Conservation (phyloP, 2,113 vertebrate species). For the Copsychus sechellarum region DNA sequence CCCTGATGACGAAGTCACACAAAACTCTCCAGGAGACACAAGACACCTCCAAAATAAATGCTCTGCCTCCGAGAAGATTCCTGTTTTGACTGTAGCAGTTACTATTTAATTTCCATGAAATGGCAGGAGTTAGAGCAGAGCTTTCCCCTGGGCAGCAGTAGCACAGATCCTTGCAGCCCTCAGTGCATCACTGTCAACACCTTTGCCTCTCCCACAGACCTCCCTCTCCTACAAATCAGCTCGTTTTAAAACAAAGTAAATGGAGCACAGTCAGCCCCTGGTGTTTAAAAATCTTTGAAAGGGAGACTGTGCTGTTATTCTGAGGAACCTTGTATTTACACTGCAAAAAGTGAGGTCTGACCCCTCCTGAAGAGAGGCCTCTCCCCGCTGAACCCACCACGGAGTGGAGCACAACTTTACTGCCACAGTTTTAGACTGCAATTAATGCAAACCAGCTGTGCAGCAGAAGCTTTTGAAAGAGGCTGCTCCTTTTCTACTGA, state of each 20-base stretch:
- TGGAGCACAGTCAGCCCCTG: slow-evolving; percentile 55
- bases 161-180: not conserved
- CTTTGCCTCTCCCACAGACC: not conserved
- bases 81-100: not conserved
- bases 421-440: slow-evolving; percentile 66
- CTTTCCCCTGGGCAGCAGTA: not conserved
- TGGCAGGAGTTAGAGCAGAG: not conserved
- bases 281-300: slow-evolving; percentile 71
- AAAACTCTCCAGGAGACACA: not conserved
- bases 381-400: slow-evolving; percentile 48
- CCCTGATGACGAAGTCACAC: not conserved
- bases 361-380: slow-evolving; percentile 71
- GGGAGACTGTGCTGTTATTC: slow-evolving; percentile 47
- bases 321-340: slow-evolving; percentile 70
- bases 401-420: slow-evolving; percentile 28
- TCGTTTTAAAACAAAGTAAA: slow-evolving; percentile 70
- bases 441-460: slow-evolving; percentile 81
- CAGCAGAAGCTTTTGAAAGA: slow-evolving; percentile 28
- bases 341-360: slow-evolving; percentile 71
- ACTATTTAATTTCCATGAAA: not conserved
- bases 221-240: not conserved
- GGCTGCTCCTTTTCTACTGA: slow-evolving; percentile 47
- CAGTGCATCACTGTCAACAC: slow-evolving; percentile 4
- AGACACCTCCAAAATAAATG: not conserved
- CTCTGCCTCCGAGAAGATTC: not conserved